phyloP scores from a whole-genome alignment of 2,888 invertebrate species.

The Drosophila quinaria region DNA sequence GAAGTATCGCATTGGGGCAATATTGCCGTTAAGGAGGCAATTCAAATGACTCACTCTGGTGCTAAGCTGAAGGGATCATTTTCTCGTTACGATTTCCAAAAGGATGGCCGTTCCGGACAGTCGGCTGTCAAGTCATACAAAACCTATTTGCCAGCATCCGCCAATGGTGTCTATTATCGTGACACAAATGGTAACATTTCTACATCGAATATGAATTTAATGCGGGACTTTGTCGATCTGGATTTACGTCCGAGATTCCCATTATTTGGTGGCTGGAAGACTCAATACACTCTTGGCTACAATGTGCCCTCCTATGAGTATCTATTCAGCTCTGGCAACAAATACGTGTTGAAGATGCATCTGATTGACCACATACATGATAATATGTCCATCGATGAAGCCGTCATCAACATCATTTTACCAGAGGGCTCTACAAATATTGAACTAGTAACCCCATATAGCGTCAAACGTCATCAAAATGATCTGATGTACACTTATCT shows the following conservation, averaged over 20 bases:
- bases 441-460: conserved; percentile 93
- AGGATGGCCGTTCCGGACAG: conserved; percentile 94
- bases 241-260: conserved; percentile 99
- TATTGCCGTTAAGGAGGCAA: conserved; percentile 97
- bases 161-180: conserved; percentile 96
- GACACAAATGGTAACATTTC: conserved; percentile 99
- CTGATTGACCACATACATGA: conserved; percentile 98
- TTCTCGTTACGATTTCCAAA: conserved; percentile 98
- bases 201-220: conserved; percentile 95
- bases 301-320: conserved; percentile 99
- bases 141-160: conserved; percentile 93
- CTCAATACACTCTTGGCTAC: conserved; percentile 98
- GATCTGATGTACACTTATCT: conserved; percentile 96
- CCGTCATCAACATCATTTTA: conserved; percentile 94
- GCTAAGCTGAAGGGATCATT: conserved; percentile 97
- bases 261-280: conserved; percentile 99
- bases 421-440: conserved; percentile 97
- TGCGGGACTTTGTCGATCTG: conserved; percentile 97
- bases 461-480: conserved; percentile 91
- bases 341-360: conserved; percentile 95
- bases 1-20: conserved; percentile 99
- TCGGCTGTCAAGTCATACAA: conserved; percentile 97
- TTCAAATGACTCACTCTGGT: conserved; percentile 96
- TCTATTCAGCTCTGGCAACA: conserved; percentile 92
- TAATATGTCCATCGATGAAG: conserved; percentile 97